Evolutionary conservation across 2,113 vertebrate genomes (phyloP), one percentile per base, ranked within the genome.

Genomic region (Dasyurus viverrinus): DNA sequence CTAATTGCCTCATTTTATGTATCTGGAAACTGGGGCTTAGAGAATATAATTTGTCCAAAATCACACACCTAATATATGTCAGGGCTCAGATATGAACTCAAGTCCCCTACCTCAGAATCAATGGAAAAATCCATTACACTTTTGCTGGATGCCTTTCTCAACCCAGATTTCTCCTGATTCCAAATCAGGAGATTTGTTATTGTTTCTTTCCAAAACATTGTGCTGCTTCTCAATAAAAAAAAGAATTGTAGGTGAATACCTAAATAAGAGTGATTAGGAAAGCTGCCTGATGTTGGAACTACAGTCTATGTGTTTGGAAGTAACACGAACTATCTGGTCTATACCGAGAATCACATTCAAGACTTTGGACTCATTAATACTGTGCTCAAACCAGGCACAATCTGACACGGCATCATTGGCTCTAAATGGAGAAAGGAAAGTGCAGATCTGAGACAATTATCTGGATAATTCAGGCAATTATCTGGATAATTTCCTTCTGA

Each of bases 401-500:
- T 53, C 89, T 3, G 0, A 8, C 60, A 68, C 55, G 36, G 0
- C 0, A 22, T 46, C 55, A 89, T 89, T 91, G 89, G 92, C 52
- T 95, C 90, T 54, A 48, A 93, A 16, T 53, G 93, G 57, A 54
- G 57, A 93, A 48, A 89, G n/a, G 84, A 22, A 95, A 91, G 68
- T 53, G 52, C 91, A 94, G 27, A 30, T 84, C 54, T 94, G 91
- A 91, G 89, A 91, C 24, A 52, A 84, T 84, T 84, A 84, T 84
- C 68, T 42, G 23, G 54, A 42, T 84, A 84, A 84, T 93, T 97
- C 95, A 68, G 93, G 30, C 91, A 95, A 96, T 89, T 54, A 89
- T 92, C 91, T 96, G 92, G 68, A 93, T 94, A 93, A 95, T 96
- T 97, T 94, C 90, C 46, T 92, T 26, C 93, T 89, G 53, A 55